Base-by-base conservation (phyloP, 2,113 vertebrate genomes). In the Colius striatus region DNA sequence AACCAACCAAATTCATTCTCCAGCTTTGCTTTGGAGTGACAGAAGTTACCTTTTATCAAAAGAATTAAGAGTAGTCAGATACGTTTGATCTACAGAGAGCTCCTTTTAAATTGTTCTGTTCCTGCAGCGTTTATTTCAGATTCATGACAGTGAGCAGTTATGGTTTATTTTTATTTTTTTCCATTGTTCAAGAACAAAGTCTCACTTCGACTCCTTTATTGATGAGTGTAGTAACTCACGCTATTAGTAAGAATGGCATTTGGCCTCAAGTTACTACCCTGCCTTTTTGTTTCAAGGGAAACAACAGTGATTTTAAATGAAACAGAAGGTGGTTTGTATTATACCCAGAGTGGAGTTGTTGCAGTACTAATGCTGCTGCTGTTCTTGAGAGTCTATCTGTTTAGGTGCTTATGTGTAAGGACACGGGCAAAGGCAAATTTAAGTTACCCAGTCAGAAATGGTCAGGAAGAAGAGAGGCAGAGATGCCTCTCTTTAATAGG, bases 21-120 rank as follows among this genome's bases (percentile, higher is more conserved):
- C 50, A 57, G 61, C 50, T 89, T 95, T 93, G 87, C 54, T 80
- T 94, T 90, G 75, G 84, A 84, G 77, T 75, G 57, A 75, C 45
- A 67, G 71, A 83, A 13, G 34, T 78, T 75, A 81, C 19, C 70
- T 92, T 95, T 79, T 86, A 60, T 88, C 67, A 63, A 43, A 67
- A 76, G 38, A 91, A 76, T 54, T 38, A 77, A 55, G 27, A 61
- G 72, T n/a, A 74, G 15, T 30, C 57, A 84, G 80, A 43, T 83
- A 51, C 13, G 62, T 45, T 76, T 91, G 88, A 65, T 65, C 76
- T 79, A 38, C 70, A 50, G 72, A 81, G 73, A 45, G 77, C 45
- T 81, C 62, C 89, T 90, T 75, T 75, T 43, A n/a, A 81, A 65
- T 85, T 55, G 22, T 71, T 87, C 53, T 58, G 62, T 92, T 84